Evolutionary conservation across 2,797 vertebrate genomes (phyloP).

Genomic region (Gymnoscopelus microlampas): DNA sequence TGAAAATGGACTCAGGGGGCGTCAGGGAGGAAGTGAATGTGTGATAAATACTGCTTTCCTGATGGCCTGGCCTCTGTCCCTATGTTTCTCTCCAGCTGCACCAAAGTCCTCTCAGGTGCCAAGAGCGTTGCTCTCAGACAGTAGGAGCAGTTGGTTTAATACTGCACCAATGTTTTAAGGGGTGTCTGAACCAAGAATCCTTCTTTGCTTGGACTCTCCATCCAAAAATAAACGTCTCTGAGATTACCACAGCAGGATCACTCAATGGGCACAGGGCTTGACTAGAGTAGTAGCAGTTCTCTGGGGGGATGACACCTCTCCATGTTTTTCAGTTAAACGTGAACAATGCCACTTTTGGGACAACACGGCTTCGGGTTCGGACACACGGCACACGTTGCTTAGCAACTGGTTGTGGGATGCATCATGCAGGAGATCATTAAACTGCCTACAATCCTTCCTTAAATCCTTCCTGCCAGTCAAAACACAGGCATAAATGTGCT

Average conservation of each 20-base stretch:
- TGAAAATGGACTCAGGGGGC: conserved; percentile 47
- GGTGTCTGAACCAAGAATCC: conserved; percentile 46
- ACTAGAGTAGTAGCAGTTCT: conserved; percentile 24
- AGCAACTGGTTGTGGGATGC: too few relatives aligned
- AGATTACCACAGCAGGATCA: conserved; percentile 48
- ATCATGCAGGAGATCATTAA: too few relatives aligned
- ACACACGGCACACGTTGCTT: too few relatives aligned
- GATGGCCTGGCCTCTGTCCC: background rate
- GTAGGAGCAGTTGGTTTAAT: conserved; percentile 34
- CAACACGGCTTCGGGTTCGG: too few relatives aligned
- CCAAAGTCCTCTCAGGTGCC: conserved; percentile 26
- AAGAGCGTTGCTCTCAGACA: conserved; percentile 16
- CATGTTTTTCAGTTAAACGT: conserved; percentile 1
- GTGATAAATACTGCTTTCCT: conserved; percentile 47
- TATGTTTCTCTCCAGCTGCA: conserved; percentile 22
- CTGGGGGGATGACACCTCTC: conserved; percentile 11
- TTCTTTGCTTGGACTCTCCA: conserved; percentile 23
- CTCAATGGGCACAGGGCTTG: conserved; percentile 23
- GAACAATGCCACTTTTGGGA: too few relatives aligned
- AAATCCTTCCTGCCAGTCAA: too few relatives aligned
- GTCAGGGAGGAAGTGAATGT: conserved; percentile 36
- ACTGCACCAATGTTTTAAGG: background rate
- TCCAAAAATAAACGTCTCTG: conserved; percentile 27
- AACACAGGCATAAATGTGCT: too few relatives aligned
- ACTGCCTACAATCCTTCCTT: too few relatives aligned